Evolutionary conservation across 2,797 vertebrate species (phyloP), one percentile per base, ranked within the genome.

Genomic region (Gymnopithys bicolor): DNA sequence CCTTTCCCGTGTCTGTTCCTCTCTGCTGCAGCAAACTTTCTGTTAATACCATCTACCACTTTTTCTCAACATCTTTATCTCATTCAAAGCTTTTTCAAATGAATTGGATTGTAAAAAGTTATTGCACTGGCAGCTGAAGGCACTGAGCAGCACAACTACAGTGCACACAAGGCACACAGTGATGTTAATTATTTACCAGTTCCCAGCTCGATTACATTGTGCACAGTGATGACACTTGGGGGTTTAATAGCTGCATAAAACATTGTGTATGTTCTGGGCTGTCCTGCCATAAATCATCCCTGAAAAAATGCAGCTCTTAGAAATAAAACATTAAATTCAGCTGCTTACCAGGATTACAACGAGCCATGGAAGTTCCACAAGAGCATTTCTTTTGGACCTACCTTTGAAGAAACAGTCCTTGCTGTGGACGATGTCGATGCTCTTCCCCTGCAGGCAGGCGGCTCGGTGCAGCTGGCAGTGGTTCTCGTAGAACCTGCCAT

Each of bases 351-450:
- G 60, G 59, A 53, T 56, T 46, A 73, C 0, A 8, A 25, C 2
- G 8, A 51, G 67, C 1, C 35, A 74, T 5, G 73, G 19, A 45
- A 59, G 69, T 49, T 68, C 78, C 39, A 2, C 58, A 43, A 5
- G 78, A 71, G 41, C 19, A 56, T 67, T 74, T 76, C 35, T 76
- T 73, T 69, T 19, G 41, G 41, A 41, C 98, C 93, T 98, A 99
- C 99, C 99, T 99, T 98, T 99, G 97, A 99, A 99, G 98, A 99
- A 99, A 86, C 99, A 99, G 96, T 99, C 99, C 97, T 99, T 99
- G 98, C 98, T 99, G 97, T 98, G 99, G 48, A 98, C 95, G 48
- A 98, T 97, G 69, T 98, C 98, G 95, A 99, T 98, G 78, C 98
- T 98, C 93, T 98, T 98, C 89, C 97, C 97, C 97, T 98, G 98